phyloP scores from a whole-genome alignment of 1,140 invertebrate genomes.

The Callitettix versicolor region DNA sequence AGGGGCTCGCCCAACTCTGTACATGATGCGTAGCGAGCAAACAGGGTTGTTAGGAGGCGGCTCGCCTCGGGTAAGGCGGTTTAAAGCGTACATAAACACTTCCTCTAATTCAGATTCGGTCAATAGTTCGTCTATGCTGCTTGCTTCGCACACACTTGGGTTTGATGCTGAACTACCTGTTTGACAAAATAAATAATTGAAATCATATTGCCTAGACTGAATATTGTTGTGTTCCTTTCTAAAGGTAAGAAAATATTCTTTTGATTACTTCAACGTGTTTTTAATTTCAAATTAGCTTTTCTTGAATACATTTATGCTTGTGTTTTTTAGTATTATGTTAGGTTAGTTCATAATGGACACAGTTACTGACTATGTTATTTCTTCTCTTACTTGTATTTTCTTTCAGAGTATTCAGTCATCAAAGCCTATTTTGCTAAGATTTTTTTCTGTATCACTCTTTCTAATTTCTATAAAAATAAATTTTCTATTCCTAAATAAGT shows the following conservation, averaged over 20 bases:
- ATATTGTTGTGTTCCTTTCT: neutral
- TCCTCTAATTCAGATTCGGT: conserved; percentile 49
- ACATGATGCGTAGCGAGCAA: conserved; percentile 62
- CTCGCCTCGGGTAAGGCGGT: conserved; percentile 57
- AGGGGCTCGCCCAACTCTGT: conserved; percentile 48
- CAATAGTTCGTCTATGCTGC: conserved; percentile 41
- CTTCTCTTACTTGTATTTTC: too few relatives aligned
- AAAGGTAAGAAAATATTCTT: neutral
- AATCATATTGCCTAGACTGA: neutral
- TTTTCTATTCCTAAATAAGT: too few relatives aligned
- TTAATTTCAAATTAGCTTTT: neutral
- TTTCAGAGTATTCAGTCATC: too few relatives aligned
- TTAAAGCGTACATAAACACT: conserved; percentile 57
- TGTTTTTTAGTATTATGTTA: neutral
- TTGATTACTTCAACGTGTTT: neutral
- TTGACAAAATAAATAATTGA: neutral
- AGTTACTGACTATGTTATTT: too few relatives aligned
- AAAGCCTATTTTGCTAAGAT: too few relatives aligned
- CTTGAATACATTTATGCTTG: conserved; percentile 10
- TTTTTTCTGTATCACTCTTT: too few relatives aligned
- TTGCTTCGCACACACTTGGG: conserved; percentile 16
- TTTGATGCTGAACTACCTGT: conserved; percentile 20
- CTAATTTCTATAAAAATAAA: too few relatives aligned
- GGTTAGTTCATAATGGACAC: neutral
- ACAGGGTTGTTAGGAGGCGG: conserved; percentile 40